These are phyloP conservation scores for Tortricodes alternella DNA, from an alignment of 2,888 invertebrate genomes.

Conservation along the genomic window DNA sequence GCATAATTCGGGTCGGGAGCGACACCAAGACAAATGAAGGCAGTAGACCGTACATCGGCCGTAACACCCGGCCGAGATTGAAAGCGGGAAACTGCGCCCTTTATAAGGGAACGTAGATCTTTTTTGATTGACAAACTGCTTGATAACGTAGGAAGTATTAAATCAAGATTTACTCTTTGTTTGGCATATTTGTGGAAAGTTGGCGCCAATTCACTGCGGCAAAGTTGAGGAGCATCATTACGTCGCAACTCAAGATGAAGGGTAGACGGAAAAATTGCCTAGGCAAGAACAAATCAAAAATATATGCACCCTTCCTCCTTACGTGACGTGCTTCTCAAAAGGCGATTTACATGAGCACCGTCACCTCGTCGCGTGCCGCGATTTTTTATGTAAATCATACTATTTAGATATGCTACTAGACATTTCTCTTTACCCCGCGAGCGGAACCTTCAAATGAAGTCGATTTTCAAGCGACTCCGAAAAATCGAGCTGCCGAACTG, in stretches of 20 bases:
- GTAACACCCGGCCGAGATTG: slow-evolving; percentile 43
- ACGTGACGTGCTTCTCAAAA: slow-evolving; percentile 74
- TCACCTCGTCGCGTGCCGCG: slow-evolving; percentile 74
- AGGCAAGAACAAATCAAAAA: slow-evolving; percentile 80
- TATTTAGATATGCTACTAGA: slow-evolving; percentile 75
- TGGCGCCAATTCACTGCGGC: slow-evolving; percentile 1
- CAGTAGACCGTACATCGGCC: slow-evolving; percentile 43
- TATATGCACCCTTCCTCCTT: slow-evolving; percentile 79
- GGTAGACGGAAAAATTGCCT: slow-evolving; percentile 69
- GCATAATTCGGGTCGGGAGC: slow-evolving; percentile 57
- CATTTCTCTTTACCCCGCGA: slow-evolving; percentile 58
- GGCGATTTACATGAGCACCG: slow-evolving; percentile 71
- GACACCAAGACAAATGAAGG: slow-evolving; percentile 61
- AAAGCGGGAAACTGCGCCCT: slow-evolving; percentile 47
- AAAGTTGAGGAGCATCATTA: slow-evolving; percentile 37
- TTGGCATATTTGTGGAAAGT: not conserved
- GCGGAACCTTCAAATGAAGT: slow-evolving; percentile 53
- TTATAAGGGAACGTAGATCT: slow-evolving; percentile 40
- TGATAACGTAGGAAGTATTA: slow-evolving; percentile 18
- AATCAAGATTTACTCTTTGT: slow-evolving; percentile 23
- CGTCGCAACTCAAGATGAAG: slow-evolving; percentile 48
- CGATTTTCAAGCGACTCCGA: slow-evolving; percentile 53
- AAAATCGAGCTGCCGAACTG: slow-evolving; percentile 31
- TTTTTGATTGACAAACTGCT: slow-evolving; percentile 32
- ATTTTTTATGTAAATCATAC: slow-evolving; percentile 81